A percentile compares a stretch with the other conserved stretches of the same genome.
phyloP scores from a whole-genome alignment of 1,140 invertebrate genomes.

The Orchesella cincta region DNA sequence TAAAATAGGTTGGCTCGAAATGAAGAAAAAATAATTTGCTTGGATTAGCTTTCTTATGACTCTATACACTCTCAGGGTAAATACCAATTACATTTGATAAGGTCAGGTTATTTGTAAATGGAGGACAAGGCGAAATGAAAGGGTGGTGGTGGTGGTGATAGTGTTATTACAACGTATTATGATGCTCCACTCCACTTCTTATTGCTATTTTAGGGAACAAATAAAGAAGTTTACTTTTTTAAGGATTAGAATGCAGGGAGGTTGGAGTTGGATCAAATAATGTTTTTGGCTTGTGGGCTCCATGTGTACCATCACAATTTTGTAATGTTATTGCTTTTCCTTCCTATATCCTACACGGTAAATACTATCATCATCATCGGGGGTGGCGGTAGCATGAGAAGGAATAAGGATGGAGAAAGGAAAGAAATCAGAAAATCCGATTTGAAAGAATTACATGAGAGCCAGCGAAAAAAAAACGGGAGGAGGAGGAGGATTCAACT shows the following conservation, averaged over 20 bases:
- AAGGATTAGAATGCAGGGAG: too few species aligned
- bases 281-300: too few species aligned
- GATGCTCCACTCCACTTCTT: too few species aligned
- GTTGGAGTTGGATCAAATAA: too few species aligned
- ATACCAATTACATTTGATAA: constrained; percentile 12
- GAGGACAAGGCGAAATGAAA: background rate
- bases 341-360: background rate
- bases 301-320: background rate
- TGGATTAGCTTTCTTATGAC: background rate
- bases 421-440: constrained; percentile 19
- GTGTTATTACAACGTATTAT: background rate
- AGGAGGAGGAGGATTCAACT: background rate
- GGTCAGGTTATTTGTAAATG: constrained; percentile 5
- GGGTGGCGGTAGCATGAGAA: background rate
- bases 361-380: background rate
- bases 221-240: too few species aligned
- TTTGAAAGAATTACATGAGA: constrained; percentile 24
- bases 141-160: background rate
- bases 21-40: background rate
- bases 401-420: background rate
- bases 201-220: too few species aligned
- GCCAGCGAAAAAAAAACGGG: background rate
- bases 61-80: background rate
- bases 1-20: too few species aligned
- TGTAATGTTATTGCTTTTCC: background rate